Evolutionary conservation across 2,888 invertebrate species (phyloP).

Genomic region (Pristionchus entomophagus): DNA sequence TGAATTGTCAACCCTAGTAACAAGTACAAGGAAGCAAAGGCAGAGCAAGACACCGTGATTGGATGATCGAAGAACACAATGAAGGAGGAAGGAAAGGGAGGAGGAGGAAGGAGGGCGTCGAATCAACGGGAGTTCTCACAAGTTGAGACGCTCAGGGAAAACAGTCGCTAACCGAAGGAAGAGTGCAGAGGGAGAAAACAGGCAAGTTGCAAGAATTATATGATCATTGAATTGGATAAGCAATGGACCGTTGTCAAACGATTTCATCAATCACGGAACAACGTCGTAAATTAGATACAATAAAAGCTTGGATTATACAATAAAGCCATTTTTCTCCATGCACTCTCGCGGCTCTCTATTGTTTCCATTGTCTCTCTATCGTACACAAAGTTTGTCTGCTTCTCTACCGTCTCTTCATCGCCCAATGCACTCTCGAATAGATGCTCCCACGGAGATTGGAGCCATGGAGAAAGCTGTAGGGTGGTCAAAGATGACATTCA

Average conservation of each 20-base stretch:
- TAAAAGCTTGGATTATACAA: background rate
- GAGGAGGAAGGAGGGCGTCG: constrained; percentile 3
- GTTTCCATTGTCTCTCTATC: background rate
- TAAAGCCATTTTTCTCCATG: background rate
- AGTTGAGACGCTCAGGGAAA: background rate
- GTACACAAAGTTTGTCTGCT: background rate
- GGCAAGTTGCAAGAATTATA: background rate
- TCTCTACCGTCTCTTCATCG: constrained; percentile 10
- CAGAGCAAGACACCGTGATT: background rate
- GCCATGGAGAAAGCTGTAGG: constrained; percentile 5
- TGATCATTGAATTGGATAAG: background rate
- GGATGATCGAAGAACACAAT: background rate
- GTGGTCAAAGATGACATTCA: constrained; percentile 5
- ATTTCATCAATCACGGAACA: too few species aligned
- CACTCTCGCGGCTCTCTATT: background rate
- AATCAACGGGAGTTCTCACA: constrained; percentile 15
- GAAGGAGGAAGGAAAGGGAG: background rate
- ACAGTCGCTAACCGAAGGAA: background rate
- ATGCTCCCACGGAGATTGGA: constrained; percentile 4
- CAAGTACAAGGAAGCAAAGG: too few species aligned
- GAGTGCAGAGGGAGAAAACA: background rate
- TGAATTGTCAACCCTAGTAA: too few species aligned
- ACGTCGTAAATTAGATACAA: background rate
- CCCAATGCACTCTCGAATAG: background rate
- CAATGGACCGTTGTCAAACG: background rate